A percentile compares a stretch with the other conserved stretches of the same genome.
These are phyloP conservation scores for Urocolius indicus DNA, from an alignment of 2,113 vertebrate species.

Conservation along the genomic window DNA sequence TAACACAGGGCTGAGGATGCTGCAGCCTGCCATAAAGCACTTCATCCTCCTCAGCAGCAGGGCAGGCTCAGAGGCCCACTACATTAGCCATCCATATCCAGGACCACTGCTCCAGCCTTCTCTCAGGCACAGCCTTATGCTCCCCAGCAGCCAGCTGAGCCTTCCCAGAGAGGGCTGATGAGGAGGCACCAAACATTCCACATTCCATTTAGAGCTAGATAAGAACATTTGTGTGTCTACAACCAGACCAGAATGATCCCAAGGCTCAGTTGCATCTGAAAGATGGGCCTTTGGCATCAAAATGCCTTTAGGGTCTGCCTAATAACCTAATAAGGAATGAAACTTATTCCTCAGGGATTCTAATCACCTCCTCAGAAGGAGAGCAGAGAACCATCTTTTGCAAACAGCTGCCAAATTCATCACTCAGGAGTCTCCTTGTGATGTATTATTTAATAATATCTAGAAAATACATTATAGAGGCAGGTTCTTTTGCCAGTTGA, in stretches of 20 bases:
- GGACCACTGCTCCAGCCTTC: background rate
- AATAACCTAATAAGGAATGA: background rate
- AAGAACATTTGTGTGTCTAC: background rate
- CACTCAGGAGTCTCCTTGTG: slow-evolving; percentile 7
- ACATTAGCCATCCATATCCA: accelerated
- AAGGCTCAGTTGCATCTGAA: background rate
- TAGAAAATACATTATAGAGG: slow-evolving; percentile 33
- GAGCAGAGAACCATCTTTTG: background rate
- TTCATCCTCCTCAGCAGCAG: background rate
- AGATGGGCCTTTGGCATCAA: background rate
- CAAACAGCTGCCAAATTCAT: slow-evolving; percentile 29
- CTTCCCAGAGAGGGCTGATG: background rate
- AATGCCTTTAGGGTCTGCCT: background rate
- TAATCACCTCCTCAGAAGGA: background rate
- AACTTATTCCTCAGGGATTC: background rate
- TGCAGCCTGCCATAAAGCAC: background rate
- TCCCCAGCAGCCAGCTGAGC: background rate
- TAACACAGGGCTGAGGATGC: background rate
- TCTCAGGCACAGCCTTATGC: background rate
- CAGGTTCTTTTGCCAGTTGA: slow-evolving; percentile 14
- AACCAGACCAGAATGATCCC: background rate
- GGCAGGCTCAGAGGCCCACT: background rate
- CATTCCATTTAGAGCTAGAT: accelerated
- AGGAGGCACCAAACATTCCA: background rate
- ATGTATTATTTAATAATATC: slow-evolving; percentile 46